Conservation (phyloP, 30 jellyfish, hydroid and myxozoan species). For the Aurelia sp. region DNA sequence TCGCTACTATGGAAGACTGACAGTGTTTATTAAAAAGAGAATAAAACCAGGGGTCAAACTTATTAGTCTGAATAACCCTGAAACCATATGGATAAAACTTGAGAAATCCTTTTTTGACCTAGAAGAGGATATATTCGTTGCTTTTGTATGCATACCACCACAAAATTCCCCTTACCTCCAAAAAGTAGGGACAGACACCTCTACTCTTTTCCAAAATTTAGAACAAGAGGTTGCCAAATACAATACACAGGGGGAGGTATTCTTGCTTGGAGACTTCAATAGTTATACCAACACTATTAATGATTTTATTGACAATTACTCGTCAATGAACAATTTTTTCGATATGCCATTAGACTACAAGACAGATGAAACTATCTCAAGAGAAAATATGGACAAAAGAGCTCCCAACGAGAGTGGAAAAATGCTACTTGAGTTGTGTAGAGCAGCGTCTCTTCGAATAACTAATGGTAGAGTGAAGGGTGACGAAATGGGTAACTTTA, state of each 20-base stretch:
- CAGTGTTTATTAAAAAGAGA: constrained; percentile 9
- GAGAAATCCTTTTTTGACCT: not conserved
- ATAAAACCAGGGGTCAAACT: constrained; percentile 23
- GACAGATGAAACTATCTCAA: not conserved
- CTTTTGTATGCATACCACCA: constrained; percentile 13
- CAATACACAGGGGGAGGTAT: constrained; percentile 2
- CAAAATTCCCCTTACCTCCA: constrained; percentile 12
- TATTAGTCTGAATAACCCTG: constrained; percentile 2
- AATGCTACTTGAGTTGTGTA: not conserved
- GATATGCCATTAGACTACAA: not conserved
- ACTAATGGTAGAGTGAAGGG: not conserved
- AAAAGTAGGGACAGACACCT: not conserved
- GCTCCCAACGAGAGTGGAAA: constrained; percentile 30
- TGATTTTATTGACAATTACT: constrained; percentile 4
- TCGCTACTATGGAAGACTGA: constrained; percentile 15
- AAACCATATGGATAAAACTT: constrained; percentile 6
- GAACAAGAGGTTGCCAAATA: constrained; percentile 28
- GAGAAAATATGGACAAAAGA: constrained; percentile 1
- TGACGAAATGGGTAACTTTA: not conserved
- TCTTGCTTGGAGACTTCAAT: not conserved
- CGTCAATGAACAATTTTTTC: not conserved
- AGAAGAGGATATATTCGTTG: not conserved
- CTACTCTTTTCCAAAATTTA: not conserved
- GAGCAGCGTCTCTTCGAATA: not conserved
- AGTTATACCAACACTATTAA: constrained; percentile 3